Percentiles rank a stretch among this genome's conserved stretches.
Evolutionary conservation across 2,888 invertebrate species (phyloP).

Genomic region (Blomia tropicalis): DNA sequence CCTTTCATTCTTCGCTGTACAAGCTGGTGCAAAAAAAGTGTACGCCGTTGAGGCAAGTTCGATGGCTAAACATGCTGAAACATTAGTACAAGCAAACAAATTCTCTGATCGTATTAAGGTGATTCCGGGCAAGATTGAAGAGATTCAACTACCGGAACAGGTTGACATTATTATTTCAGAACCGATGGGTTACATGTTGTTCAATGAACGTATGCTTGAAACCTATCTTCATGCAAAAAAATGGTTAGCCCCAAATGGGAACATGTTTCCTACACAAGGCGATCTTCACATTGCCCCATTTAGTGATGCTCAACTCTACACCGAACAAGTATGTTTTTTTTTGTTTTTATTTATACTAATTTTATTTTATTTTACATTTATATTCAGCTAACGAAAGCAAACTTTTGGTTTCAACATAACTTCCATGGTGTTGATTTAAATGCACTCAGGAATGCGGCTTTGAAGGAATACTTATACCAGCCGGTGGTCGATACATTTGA

Average conservation of each 20-base stretch:
- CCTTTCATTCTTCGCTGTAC: conserved; percentile 90
- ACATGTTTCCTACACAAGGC: conserved; percentile 93
- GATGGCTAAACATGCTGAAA: conserved; percentile 89
- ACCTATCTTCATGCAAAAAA: conserved; percentile 96
- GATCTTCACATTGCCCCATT: conserved; percentile 95
- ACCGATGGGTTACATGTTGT: conserved; percentile 99
- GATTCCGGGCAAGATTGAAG: conserved; percentile 94
- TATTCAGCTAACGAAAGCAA: conserved; percentile 74
- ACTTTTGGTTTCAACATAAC: conserved; percentile 96
- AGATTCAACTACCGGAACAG: conserved; percentile 80
- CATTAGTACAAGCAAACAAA: conserved; percentile 72
- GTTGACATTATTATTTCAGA: conserved; percentile 96
- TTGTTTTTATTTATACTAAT: neutral
- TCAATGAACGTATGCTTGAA: conserved; percentile 97
- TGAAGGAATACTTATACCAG: conserved; percentile 92
- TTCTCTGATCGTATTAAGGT: conserved; percentile 72
- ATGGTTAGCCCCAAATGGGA: conserved; percentile 70
- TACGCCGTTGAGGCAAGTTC: conserved; percentile 99
- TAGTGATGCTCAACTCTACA: conserved; percentile 87
- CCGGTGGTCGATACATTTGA: conserved; percentile 98
- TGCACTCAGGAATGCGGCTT: conserved; percentile 72
- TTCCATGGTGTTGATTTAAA: conserved; percentile 95
- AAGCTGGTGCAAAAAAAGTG: conserved; percentile 87
- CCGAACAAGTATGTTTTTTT: conserved; percentile 49
- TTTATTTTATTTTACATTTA: neutral